Conservation (phyloP, 2,888 invertebrate genomes). For the Athripsodes cinereus region DNA sequence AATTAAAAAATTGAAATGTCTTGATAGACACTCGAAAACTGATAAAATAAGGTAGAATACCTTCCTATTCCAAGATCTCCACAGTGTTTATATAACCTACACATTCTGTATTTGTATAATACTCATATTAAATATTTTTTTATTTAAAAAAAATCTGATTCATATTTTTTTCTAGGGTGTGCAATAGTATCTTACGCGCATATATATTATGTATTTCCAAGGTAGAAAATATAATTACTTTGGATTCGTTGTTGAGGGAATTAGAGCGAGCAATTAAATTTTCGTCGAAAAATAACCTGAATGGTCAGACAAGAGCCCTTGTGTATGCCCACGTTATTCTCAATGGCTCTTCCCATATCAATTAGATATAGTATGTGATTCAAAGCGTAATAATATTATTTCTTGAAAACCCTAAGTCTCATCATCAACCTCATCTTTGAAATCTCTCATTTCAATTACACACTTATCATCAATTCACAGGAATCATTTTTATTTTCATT, state of each 20-base stretch:
- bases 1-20: too few relatives aligned
- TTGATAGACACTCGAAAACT: too few relatives aligned
- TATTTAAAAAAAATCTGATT: too few relatives aligned
- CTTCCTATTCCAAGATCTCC: too few relatives aligned
- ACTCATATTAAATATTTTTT: too few relatives aligned
- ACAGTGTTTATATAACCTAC: too few relatives aligned
- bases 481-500: not conserved
- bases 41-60: too few relatives aligned
- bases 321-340: conserved; percentile 5
- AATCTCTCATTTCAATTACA: conserved; percentile 2
- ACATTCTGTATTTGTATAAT: too few relatives aligned
- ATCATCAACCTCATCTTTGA: not conserved
- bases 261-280: conserved; percentile 14
- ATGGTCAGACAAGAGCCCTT: conserved; percentile 4
- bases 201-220: not conserved
- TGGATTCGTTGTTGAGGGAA: not conserved
- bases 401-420: not conserved
- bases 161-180: too few relatives aligned
- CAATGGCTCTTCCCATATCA: conserved; percentile 6
- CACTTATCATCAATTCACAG: not conserved
- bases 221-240: not conserved
- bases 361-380: conserved; percentile 8
- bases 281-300: conserved; percentile 7
- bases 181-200: too few relatives aligned
- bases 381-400: not conserved